A percentile compares a stretch with the other conserved stretches of the same genome.
Evolutionary conservation across 2,888 invertebrate genomes (phyloP).

Genomic region (Erebia aethiops): DNA sequence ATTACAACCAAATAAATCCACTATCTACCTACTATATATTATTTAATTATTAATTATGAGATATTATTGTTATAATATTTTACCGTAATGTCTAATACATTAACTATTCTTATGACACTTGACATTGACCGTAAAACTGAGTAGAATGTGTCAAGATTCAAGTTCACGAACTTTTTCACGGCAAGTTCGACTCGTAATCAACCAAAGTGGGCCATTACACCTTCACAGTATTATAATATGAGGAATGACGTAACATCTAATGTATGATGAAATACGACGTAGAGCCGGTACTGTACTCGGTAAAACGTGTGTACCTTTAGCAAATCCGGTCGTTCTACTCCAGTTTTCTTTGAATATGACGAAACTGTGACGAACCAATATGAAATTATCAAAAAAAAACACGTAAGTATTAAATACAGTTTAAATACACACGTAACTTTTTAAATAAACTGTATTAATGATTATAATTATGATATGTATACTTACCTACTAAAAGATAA

Average conservation of each 20-base stretch:
- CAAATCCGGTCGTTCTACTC: slow-evolving; percentile 4
- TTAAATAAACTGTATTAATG: no score
- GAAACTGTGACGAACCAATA: background rate
- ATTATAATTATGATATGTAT: no score
- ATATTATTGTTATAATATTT: no score
- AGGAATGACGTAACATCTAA: slow-evolving; percentile 5
- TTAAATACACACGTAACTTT: no score
- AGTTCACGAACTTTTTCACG: slow-evolving; percentile 8
- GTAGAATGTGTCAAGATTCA: slow-evolving; percentile 5
- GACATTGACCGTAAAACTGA: slow-evolving; percentile 12
- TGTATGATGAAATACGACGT: background rate
- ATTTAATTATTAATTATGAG: no score
- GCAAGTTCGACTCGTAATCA: background rate
- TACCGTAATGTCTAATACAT: background rate
- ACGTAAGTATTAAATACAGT: no score
- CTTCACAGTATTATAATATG: background rate
- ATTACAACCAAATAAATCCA: no score
- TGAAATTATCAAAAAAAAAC: background rate
- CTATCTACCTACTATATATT: no score
- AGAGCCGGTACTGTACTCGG: background rate
- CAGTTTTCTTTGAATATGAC: slow-evolving; percentile 5
- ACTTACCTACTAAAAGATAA: no score
- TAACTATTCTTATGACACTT: no score
- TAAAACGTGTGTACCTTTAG: background rate
- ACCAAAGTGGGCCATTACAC: background rate